Evolutionary conservation across 2,113 vertebrate species (phyloP), one percentile per base, ranked within the genome.

Genomic region (Anguilla japonica): DNA sequence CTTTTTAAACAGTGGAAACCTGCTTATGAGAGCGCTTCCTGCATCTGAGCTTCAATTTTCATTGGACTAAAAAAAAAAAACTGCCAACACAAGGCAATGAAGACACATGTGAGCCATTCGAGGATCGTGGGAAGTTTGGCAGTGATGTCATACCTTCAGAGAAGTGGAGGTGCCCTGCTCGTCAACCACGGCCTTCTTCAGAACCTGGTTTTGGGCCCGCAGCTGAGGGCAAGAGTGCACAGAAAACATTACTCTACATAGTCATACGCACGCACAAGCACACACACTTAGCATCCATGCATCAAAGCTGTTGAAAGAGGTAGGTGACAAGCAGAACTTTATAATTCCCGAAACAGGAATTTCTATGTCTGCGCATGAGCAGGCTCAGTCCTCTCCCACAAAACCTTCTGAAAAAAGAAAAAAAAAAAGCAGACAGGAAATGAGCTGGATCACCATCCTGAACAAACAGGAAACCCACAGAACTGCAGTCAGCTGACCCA

Each of bases 171-270:
- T 97, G 13, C 97, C 97, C 92, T 99, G 98, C 88, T 99, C 98
- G 93, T 99, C 98, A 88, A 99, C 96, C 41, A 99, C 98, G 3
- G 95, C 98, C 89, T 99, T 99, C 92, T 99, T 99, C 91, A 99
- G 89, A 29, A 99, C 98, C 93, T 99, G 98, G 92, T 99, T 99
- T 94, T 99, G 98, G 88, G 98, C 98, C 39, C 98, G 96, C 90
- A 99, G 98, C 98, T 99, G 93, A 95, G 95, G 86, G 88, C 13
- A 88, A 41, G 50, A 81, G 41, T 57, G 46, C 18, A 43, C 26
- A 41, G 15, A 83, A 46, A 26, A 50, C 53, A 40, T 57, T 26
- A 50, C 26, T 57, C 20, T 40, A 46, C 41, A 56, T 29, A 22
- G 5, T n/a, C 7, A 4, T 75, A 80, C 67, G 84, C n/a, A n/a